These are phyloP conservation scores for Adrianichthys oophorus DNA, from an alignment of 2,797 vertebrate species.

Conservation along the genomic window DNA sequence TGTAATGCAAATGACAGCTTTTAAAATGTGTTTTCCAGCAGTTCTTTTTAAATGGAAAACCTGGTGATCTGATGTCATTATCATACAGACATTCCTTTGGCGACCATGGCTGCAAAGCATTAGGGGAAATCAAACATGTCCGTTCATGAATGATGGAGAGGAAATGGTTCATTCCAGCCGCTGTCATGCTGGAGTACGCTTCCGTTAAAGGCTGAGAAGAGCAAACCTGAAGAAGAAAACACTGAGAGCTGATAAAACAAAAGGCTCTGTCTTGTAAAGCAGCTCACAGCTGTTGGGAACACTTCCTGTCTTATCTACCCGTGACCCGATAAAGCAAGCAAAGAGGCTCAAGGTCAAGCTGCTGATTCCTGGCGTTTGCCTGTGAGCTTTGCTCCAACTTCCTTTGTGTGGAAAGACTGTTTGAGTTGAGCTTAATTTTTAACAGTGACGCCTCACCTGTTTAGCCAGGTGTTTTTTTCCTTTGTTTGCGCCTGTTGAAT, in stretches of 20 bases:
- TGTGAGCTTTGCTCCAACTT: background rate
- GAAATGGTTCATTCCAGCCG: no score
- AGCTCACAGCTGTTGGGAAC: constrained; percentile 35
- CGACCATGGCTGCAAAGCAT: no score
- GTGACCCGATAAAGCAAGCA: constrained; percentile 52
- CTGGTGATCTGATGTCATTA: no score
- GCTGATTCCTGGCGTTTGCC: constrained; percentile 1
- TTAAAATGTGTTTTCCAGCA: no score
- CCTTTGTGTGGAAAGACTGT: constrained; percentile 6
- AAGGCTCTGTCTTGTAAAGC: constrained; percentile 16
- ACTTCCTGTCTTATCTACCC: constrained; percentile 39
- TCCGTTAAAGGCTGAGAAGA: background rate
- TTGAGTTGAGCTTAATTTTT: constrained; percentile 25
- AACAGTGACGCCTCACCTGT: constrained; percentile 4
- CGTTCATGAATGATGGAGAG: no score
- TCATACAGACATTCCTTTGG: no score
- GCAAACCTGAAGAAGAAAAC: constrained; percentile 5
- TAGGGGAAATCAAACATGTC: no score
- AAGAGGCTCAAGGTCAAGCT: constrained; percentile 51
- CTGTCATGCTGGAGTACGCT: no score
- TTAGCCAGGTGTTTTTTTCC: constrained; percentile 29
- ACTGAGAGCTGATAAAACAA: constrained; percentile 42
- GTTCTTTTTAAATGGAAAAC: no score
- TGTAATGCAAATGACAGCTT: no score
- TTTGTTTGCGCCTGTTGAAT: constrained; percentile 41